Percentiles rank a stretch among this genome's conserved stretches.
phyloP scores from a whole-genome alignment of 2,888 invertebrate genomes.

The Thereva unica region DNA sequence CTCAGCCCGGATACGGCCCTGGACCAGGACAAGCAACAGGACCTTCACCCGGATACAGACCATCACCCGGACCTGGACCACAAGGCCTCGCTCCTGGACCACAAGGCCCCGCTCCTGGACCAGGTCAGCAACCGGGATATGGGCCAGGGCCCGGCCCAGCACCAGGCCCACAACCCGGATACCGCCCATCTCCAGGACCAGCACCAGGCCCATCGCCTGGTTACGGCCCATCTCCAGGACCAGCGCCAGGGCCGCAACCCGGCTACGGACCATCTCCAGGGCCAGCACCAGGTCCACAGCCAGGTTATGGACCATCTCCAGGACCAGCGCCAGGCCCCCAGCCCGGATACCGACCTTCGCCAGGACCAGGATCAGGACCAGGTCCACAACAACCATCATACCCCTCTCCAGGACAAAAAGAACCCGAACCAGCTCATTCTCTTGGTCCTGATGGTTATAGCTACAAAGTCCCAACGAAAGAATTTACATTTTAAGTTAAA shows the following conservation, averaged over 20 bases:
- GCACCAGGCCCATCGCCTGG: background rate
- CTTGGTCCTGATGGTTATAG: slow-evolving; percentile 55
- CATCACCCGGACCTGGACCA: background rate
- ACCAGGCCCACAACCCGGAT: slow-evolving; percentile 1
- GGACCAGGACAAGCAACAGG: background rate
- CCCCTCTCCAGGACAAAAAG: slow-evolving; percentile 5
- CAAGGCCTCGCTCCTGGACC: background rate
- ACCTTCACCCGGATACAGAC: background rate
- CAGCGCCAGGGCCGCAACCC: slow-evolving; percentile 12
- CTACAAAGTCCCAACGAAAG: slow-evolving; percentile 54
- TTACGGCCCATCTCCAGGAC: slow-evolving; percentile 40
- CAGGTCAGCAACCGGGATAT: background rate
- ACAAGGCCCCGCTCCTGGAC: background rate
- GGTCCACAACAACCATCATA: background rate
- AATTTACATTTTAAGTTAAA: slow-evolving; percentile 48
- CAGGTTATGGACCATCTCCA: slow-evolving; percentile 12
- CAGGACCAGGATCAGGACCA: slow-evolving; percentile 3
- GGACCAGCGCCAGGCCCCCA: background rate
- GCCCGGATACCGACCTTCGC: slow-evolving; percentile 7
- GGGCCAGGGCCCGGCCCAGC: background rate
- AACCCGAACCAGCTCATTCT: slow-evolving; percentile 38
- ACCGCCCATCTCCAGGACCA: background rate
- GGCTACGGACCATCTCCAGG: slow-evolving; percentile 40
- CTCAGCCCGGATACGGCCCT: background rate
- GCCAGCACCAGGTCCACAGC: slow-evolving; percentile 30